Conservation (phyloP, 2,113 vertebrate species). For the Entomyzon cyanotis region DNA sequence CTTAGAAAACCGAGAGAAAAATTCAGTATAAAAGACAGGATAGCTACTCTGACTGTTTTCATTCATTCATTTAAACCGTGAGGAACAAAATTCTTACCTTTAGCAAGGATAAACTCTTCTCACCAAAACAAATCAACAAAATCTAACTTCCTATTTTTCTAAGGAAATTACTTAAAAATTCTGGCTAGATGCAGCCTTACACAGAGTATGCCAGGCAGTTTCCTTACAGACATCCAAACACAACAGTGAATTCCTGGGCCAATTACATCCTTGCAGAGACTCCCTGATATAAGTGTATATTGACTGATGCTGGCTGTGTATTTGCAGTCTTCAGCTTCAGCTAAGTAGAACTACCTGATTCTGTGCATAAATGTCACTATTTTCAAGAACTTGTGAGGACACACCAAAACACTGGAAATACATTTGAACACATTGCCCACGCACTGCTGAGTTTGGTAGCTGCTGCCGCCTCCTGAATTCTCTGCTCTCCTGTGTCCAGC, state of each 20-base stretch:
- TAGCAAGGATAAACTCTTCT: neutral
- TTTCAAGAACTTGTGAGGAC: neutral
- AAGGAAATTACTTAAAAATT: constrained; percentile 1
- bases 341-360: neutral
- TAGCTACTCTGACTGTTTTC: neutral
- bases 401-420: neutral
- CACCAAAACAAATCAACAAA: neutral
- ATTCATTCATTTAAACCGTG: neutral
- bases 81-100: neutral
- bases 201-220: neutral
- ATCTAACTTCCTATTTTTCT: neutral
- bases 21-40: neutral
- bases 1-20: neutral
- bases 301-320: neutral
- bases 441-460: neutral
- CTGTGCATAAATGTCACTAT: neutral
- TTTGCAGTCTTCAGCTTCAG: neutral
- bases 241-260: neutral
- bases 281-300: accelerated
- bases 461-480: neutral
- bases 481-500: neutral
- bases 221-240: neutral
- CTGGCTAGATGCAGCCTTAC: neutral
- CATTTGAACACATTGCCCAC: neutral
- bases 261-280: neutral